Evolutionary conservation across 92 coral and sea anemone genomes (phyloP).

Genomic region (Zoanthus sansibaricus): DNA sequence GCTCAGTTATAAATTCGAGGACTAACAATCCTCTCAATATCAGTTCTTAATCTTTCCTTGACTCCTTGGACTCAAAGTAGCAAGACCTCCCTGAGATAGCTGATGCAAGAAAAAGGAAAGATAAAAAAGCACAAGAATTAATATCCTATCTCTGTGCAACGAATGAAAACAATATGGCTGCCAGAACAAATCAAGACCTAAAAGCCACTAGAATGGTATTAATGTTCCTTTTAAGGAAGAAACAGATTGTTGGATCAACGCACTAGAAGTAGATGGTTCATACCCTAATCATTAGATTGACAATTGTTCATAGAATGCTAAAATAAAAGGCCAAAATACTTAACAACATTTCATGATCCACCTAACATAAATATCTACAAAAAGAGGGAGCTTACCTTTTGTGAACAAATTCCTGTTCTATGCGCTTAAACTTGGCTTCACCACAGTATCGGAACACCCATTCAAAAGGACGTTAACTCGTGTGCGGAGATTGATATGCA

Average conservation of each 20-base stretch:
- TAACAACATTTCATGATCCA: neutral
- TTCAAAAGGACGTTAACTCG: slow-evolving; percentile 8
- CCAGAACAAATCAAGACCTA: neutral
- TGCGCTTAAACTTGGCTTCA: neutral
- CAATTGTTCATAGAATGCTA: too few relatives aligned
- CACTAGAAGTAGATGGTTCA: too few relatives aligned
- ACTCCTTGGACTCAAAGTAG: too few relatives aligned
- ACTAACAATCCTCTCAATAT: too few relatives aligned
- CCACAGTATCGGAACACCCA: neutral
- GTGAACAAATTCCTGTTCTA: neutral
- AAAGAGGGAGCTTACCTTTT: neutral
- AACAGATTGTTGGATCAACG: too few relatives aligned
- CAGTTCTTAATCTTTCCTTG: too few relatives aligned
- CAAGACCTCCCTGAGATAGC: too few relatives aligned
- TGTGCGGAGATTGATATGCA: neutral
- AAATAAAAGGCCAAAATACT: neutral
- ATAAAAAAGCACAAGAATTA: neutral
- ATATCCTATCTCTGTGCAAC: neutral
- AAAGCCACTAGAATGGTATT: neutral
- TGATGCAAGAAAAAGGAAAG: neutral
- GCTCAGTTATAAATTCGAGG: neutral
- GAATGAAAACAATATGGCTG: neutral
- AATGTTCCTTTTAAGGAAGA: neutral
- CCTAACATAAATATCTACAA: neutral
- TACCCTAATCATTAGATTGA: too few relatives aligned